Evolutionary conservation across 35 echinoderm and acorn worm species (phyloP).

Genomic region (Patiria miniata): DNA sequence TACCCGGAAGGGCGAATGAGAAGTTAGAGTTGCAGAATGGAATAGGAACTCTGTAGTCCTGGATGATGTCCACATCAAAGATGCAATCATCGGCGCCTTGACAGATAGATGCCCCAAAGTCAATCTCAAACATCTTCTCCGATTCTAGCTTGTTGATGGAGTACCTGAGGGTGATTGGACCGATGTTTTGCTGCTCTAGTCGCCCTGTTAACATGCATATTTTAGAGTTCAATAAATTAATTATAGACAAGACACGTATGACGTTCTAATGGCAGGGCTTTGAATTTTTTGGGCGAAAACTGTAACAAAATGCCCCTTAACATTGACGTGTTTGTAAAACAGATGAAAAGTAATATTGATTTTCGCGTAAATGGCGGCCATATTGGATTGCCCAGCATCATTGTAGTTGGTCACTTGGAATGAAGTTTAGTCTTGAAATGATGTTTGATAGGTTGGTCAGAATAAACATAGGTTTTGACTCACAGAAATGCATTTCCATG

Average conservation of each 20-base stretch:
- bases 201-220: neutral
- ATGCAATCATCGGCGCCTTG: neutral
- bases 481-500: no score
- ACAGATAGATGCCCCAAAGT: slow-evolving; percentile 18
- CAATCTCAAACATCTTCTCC: slow-evolving; percentile 32
- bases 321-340: no score
- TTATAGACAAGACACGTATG: neutral
- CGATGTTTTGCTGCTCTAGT: neutral
- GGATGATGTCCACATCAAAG: slow-evolving; percentile 18
- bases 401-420: no score
- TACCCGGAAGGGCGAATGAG: slow-evolving; percentile 33
- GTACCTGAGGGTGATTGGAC: neutral
- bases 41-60: slow-evolving; percentile 30
- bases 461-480: no score
- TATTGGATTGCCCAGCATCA: no score
- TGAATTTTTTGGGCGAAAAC: no score
- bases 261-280: no score
- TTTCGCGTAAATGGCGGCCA: no score
- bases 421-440: no score
- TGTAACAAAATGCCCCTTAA: no score
- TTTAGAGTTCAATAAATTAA: neutral
- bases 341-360: no score
- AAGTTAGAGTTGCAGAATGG: slow-evolving; percentile 34
- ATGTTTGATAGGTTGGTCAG: no score
- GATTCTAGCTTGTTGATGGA: slow-evolving; percentile 11